Evolutionary conservation across 2,113 vertebrate genomes (phyloP).

Genomic region (Bettongia penicillata): DNA sequence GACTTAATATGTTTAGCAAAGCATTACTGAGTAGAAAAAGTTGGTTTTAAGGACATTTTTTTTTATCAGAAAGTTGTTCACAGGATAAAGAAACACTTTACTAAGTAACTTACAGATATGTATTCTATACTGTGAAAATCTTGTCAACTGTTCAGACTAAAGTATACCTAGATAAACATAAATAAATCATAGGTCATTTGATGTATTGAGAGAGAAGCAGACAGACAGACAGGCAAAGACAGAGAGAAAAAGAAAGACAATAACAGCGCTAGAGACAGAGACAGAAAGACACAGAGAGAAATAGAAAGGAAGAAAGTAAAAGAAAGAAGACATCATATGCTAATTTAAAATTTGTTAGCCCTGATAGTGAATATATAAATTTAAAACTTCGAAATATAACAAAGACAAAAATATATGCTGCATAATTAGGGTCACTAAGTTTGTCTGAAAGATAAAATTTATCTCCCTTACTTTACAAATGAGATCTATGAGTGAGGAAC

Average conservation of each 20-base stretch:
- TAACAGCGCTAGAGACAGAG: too few relatives aligned
- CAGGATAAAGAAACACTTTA: too few relatives aligned
- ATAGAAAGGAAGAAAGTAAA: too few relatives aligned
- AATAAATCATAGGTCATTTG: neutral
- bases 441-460: neutral
- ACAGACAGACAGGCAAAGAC: too few relatives aligned
- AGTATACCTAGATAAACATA: neutral
- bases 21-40: neutral
- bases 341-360: neutral
- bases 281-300: too few relatives aligned
- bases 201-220: neutral
- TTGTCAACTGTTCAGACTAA: neutral
- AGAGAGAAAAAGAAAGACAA: too few relatives aligned
- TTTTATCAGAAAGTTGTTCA: neutral
- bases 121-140: neutral
- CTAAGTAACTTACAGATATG: neutral
- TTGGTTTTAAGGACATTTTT: neutral
- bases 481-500: neutral
- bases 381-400: neutral
- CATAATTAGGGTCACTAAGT: neutral
- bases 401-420: neutral
- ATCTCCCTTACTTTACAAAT: neutral
- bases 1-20: neutral
- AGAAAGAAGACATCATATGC: too few relatives aligned
- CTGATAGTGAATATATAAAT: neutral